Evolutionary conservation across 2,797 vertebrate species (phyloP), one percentile per base, ranked within the genome.

Genomic region (Thaleichthys pacificus): DNA sequence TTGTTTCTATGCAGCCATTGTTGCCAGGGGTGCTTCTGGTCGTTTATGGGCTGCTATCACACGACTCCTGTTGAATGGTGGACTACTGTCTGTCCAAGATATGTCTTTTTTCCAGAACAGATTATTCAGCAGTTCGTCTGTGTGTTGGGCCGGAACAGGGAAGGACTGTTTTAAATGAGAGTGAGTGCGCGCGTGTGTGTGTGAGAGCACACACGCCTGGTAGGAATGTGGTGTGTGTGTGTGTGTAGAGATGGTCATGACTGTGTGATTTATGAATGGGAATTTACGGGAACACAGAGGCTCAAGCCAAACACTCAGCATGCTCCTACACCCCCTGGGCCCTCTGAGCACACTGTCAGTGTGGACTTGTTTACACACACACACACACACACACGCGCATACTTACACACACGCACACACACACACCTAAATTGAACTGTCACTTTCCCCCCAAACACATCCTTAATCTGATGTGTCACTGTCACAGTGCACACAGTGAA

Each of bases 1-100:
- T 69, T 6, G 78, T 78, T 87, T 90, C 85, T 91, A 28, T 89
- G 81, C 63, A 9, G 80, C 74, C 85, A 81, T 84, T 90, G 91
- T 89, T 86, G 72, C 22, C 78, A 19, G 61, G 28, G 80, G 69
- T 63, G 80, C 79, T 89, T 90, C 85, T 90, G 86, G 87, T 78
- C 68, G 81, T 66, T 83, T 76, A 78, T 79, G 71, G 82, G 78
- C 74, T 4, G 68, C 65, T 38, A 1, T 56, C 68, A 76, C 76
- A 81, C 77, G 85, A 86, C 83, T 85, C 81, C 86, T 74, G 76
- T 86, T 84, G 80, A 83, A 70, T 77, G 49, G 65, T 58, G 54
- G 9, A 22, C 15, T 17, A 54, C 54, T 80, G 81, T 80, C 24
- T 68, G 70, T 80, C 73, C 32, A 77, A 60, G 71, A 72, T 14